Conservation (phyloP, 2,888 invertebrate genomes). For the Chrysopilus asiliformis region DNA sequence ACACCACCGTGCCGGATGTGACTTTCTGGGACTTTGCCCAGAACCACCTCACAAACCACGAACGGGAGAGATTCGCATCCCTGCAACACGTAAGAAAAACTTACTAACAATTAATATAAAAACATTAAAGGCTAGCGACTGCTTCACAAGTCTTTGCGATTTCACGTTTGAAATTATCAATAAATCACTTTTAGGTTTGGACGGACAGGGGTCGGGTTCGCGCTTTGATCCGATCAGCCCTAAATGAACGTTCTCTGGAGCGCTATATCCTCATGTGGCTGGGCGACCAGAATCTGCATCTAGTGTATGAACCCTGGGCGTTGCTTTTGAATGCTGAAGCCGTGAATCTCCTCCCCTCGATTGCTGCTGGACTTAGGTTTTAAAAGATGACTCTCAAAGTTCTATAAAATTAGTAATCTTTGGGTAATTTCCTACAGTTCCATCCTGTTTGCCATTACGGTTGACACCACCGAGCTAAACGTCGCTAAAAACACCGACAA, state of each 20-base stretch:
- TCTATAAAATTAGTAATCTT: too few relatives aligned
- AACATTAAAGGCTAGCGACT: too few relatives aligned
- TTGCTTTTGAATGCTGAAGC: constrained; percentile 69
- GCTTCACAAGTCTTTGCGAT: too few relatives aligned
- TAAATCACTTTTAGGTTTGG: constrained; percentile 38
- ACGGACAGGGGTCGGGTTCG: constrained; percentile 47
- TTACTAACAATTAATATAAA: not conserved
- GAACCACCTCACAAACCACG: constrained; percentile 72
- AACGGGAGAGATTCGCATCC: constrained; percentile 69
- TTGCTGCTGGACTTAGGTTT: constrained; percentile 68
- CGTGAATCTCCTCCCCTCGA: constrained; percentile 63
- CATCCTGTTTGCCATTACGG: constrained; percentile 82
- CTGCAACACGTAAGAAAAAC: constrained; percentile 39
- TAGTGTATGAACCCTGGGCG: constrained; percentile 78
- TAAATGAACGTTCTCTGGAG: constrained; percentile 85
- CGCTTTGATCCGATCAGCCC: constrained; percentile 76
- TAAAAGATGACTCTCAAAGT: too few relatives aligned
- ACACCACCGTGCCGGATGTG: constrained; percentile 32
- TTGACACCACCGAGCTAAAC: constrained; percentile 75
- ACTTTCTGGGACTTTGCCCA: constrained; percentile 69
- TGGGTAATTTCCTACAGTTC: too few relatives aligned
- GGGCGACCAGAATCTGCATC: constrained; percentile 48
- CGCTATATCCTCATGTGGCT: constrained; percentile 65
- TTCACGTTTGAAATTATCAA: too few relatives aligned
- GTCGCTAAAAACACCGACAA: constrained; percentile 34